These are phyloP conservation scores for Scrobipalpa atriplicella DNA, from an alignment of 2,888 invertebrate species.

Conservation along the genomic window DNA sequence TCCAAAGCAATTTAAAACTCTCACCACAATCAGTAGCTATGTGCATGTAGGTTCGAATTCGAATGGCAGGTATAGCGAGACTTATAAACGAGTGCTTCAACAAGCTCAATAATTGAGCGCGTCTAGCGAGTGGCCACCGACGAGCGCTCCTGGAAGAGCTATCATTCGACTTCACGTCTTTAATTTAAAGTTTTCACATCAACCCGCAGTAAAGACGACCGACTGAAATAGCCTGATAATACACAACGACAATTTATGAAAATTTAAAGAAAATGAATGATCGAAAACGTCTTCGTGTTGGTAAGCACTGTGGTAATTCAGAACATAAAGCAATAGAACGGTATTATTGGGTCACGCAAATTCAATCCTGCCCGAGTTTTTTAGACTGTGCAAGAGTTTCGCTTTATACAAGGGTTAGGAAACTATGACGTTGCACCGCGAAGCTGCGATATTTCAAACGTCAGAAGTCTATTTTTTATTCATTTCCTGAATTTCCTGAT, in stretches of 20 bases:
- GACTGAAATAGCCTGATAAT: slow-evolving; percentile 29
- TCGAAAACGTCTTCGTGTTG: too few relatives aligned
- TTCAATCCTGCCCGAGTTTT: too few relatives aligned
- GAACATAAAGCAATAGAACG: too few relatives aligned
- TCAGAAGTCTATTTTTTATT: too few relatives aligned
- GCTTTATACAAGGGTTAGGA: too few relatives aligned
- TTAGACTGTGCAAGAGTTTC: too few relatives aligned
- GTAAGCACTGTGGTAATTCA: too few relatives aligned
- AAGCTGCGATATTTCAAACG: too few relatives aligned
- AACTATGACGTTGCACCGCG: too few relatives aligned
- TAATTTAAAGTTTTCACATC: slow-evolving; percentile 33
- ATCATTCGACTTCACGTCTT: slow-evolving; percentile 24
- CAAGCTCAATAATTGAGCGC: slow-evolving; percentile 43
- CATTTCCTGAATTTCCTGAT: too few relatives aligned
- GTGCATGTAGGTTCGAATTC: not conserved
- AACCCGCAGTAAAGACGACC: slow-evolving; percentile 26
- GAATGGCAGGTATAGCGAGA: not conserved
- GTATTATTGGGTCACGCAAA: too few relatives aligned
- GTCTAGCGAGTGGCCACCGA: slow-evolving; percentile 24
- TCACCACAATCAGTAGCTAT: not conserved
- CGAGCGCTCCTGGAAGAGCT: slow-evolving; percentile 27
- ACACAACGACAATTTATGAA: slow-evolving; percentile 28
- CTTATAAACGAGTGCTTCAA: slow-evolving; percentile 32
- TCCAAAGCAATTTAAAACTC: not conserved
- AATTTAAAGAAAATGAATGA: slow-evolving; percentile 24